Conservation (phyloP, 2,888 invertebrate species). For the Epirrhoe tristata region DNA sequence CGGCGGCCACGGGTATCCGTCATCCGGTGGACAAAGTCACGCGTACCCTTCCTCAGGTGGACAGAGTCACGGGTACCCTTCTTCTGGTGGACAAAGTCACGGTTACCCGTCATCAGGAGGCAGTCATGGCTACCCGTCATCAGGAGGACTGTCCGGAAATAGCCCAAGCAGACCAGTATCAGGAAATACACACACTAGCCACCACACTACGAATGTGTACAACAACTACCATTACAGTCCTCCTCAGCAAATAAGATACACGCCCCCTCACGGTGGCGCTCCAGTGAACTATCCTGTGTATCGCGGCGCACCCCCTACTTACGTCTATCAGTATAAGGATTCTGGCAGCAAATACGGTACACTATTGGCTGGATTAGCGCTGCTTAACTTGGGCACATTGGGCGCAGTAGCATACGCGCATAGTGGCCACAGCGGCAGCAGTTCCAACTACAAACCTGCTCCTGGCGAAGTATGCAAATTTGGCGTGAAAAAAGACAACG, state of each 20-base stretch:
- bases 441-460: conserved; percentile 57
- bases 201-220: conserved; percentile 61
- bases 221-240: conserved; percentile 74
- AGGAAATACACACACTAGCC: conserved; percentile 45
- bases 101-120: conserved; percentile 48
- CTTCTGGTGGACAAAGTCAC: conserved; percentile 41
- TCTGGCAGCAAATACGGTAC: conserved; percentile 79
- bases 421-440: conserved; percentile 47
- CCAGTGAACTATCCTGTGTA: conserved; percentile 71
- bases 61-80: conserved; percentile 36
- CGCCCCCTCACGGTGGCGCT: conserved; percentile 61
- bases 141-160: conserved; percentile 43
- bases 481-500: conserved; percentile 71
- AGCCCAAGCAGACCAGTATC: conserved; percentile 38
- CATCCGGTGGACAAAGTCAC: conserved; percentile 46
- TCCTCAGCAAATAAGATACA: conserved; percentile 71
- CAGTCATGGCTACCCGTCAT: conserved; percentile 45
- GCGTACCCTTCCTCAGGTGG: conserved; percentile 50
- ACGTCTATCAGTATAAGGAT: conserved; percentile 74
- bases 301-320: conserved; percentile 68
- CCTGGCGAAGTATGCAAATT: conserved; percentile 76
- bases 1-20: conserved; percentile 45
- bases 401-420: conserved; percentile 60
- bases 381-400: conserved; percentile 74
- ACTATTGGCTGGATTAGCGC: conserved; percentile 70